Evolutionary conservation across 2,888 invertebrate genomes (phyloP).

Genomic region (Mellilla xanthometata): DNA sequence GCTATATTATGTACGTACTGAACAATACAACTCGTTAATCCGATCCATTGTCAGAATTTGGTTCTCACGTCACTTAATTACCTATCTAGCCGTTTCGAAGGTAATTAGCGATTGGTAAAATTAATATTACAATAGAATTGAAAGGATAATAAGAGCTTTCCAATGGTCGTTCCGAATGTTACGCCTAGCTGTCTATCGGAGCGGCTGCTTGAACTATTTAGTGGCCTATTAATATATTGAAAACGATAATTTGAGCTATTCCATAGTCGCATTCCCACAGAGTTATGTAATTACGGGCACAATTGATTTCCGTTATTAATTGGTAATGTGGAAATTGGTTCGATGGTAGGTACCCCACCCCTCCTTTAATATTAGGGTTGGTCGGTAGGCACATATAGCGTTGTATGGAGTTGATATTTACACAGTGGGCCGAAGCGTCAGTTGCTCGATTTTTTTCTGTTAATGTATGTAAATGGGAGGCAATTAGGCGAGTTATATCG

Average conservation of each 20-base stretch:
- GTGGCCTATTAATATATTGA: slow-evolving; percentile 43
- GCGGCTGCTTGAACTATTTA: slow-evolving; percentile 47
- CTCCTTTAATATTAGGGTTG: slow-evolving; percentile 27
- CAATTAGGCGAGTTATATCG: slow-evolving; percentile 82
- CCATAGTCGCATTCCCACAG: slow-evolving; percentile 47
- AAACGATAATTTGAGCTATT: slow-evolving; percentile 28
- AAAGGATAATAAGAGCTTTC: slow-evolving; percentile 68
- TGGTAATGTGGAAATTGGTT: slow-evolving; percentile 54
- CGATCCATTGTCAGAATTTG: slow-evolving; percentile 68
- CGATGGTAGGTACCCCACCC: slow-evolving; percentile 44
- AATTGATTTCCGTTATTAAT: slow-evolving; percentile 73
- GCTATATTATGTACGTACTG: slow-evolving; percentile 32
- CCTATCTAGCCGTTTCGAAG: slow-evolving; percentile 51
- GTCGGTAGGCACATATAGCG: slow-evolving; percentile 46
- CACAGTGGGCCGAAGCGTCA: slow-evolving; percentile 64
- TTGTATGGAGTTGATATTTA: slow-evolving; percentile 51
- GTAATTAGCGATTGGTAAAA: slow-evolving; percentile 67
- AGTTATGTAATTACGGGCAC: slow-evolving; percentile 53
- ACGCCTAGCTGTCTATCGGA: slow-evolving; percentile 54
- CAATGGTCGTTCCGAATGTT: slow-evolving; percentile 57
- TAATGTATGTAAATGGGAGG: slow-evolving; percentile 82
- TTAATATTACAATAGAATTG: slow-evolving; percentile 52
- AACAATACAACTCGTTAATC: slow-evolving; percentile 58
- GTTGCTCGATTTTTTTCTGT: slow-evolving; percentile 73
- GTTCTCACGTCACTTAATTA: slow-evolving; percentile 77